Evolutionary conservation across 2,888 invertebrate genomes (phyloP), one percentile per base, ranked within the genome.

Genomic region (Ophion slaviceki): DNA sequence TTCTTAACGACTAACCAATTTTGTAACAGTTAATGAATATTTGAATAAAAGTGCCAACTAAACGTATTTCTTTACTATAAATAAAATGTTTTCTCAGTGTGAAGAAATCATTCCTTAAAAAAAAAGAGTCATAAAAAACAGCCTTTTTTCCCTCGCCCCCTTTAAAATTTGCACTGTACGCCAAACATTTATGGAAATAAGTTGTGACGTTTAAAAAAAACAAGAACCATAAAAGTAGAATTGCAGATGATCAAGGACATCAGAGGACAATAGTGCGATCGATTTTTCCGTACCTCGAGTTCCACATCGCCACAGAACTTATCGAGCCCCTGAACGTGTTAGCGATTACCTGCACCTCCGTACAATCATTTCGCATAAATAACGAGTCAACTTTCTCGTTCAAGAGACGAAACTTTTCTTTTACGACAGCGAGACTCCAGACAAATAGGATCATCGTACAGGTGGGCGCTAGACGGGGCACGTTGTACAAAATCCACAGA

Each of bases 401-500:
- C 62, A 76, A 8, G 3, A 61, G 53, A 40, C 20, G 36, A 82
- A 82, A 76, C 62, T 70, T 82, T 24, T 57, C 3, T 36, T 62
- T 68, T 45, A 82, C 36, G 14, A 82, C 10, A 7, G 28, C 0
- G 32, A 75, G 47, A 47, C 40, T 64, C 81, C 76, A 82, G 14
- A 76, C 5, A 10, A 76, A 62, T 6, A 82, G 8, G n/a, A 32
- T 57, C n/a, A 53, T 8, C 17, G 32, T 68, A n/a, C 61, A 68
- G 45, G 67, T 68, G 8, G 80, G 10, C 10, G 32, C 11, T 17
- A 59, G 2, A 53, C 64, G 68, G 2, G 64, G 59, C 7, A 77
- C 3, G 32, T 32, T 66, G 40, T 32, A 80, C 7, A 59, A 36
- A 4, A 53, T 1, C 71, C 66, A 77, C 11, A 71, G 10, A 8